Evolutionary conservation across 2,888 invertebrate species (phyloP).

Genomic region (Taenaris catops): DNA sequence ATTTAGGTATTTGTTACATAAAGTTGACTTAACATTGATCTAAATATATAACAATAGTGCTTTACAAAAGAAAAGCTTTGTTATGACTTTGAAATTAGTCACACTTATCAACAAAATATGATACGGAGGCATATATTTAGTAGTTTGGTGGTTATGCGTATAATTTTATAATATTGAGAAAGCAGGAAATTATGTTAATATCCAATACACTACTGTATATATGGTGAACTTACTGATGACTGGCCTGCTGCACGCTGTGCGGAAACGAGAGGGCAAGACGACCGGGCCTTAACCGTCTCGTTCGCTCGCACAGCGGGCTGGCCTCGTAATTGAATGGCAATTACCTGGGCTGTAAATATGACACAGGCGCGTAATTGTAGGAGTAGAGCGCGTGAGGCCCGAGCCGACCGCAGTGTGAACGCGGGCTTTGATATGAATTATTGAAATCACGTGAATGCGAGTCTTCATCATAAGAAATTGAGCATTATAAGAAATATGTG

Average conservation of each 20-base stretch:
- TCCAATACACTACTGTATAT: too few species aligned
- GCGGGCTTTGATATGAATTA: constrained; percentile 64
- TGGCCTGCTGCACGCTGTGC: constrained; percentile 56
- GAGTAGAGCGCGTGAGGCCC: constrained; percentile 67
- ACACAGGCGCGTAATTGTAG: constrained; percentile 79
- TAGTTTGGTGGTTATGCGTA: too few species aligned
- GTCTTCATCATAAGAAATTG: constrained; percentile 17
- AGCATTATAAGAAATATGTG: constrained; percentile 21
- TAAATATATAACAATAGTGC: too few species aligned
- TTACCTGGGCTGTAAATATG: constrained; percentile 81
- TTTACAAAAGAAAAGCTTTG: too few species aligned
- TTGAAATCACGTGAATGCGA: constrained; percentile 51
- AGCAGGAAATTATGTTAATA: too few species aligned
- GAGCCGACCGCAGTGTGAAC: constrained; percentile 54
- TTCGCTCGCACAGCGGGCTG: constrained; percentile 56
- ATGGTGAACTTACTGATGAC: constrained; percentile 34
- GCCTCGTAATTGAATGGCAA: constrained; percentile 78
- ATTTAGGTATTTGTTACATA: too few species aligned
- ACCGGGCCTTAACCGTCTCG: constrained; percentile 37
- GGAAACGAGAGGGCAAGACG: constrained; percentile 40
- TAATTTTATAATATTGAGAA: too few species aligned
- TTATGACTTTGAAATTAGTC: too few species aligned
- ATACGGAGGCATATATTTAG: too few species aligned
- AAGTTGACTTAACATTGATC: too few species aligned
- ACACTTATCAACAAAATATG: too few species aligned